These are phyloP conservation scores for Thryonomys swinderianus DNA, from an alignment of 2,113 vertebrate species.

Conservation along the genomic window DNA sequence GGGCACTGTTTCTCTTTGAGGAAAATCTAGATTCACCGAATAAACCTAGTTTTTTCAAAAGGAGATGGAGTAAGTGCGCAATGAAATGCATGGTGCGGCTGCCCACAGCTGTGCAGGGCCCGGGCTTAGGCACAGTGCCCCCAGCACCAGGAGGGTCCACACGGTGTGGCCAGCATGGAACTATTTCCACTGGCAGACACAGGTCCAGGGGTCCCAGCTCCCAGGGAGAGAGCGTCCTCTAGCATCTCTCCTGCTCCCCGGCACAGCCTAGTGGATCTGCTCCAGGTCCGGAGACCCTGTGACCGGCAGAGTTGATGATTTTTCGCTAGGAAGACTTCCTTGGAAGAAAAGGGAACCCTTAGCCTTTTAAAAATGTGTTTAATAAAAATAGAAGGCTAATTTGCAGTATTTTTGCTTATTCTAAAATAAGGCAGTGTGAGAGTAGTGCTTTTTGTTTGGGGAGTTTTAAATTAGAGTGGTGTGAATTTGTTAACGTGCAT, in stretches of 20 bases:
- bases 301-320: constrained; percentile 11
- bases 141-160: background rate
- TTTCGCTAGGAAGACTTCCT: constrained; percentile 58
- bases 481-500: background rate
- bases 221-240: background rate
- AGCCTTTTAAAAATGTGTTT: constrained; percentile 45
- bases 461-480: constrained; percentile 12
- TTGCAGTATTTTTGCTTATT: constrained; percentile 2
- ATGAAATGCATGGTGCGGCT: background rate
- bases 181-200: background rate
- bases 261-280: background rate
- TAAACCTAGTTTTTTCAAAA: background rate
- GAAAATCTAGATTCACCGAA: background rate
- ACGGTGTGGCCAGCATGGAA: background rate
- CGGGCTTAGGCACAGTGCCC: rapidly evolving
- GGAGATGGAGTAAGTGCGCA: background rate
- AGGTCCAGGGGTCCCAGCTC: background rate
- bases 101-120: background rate
- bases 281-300: constrained; percentile 51
- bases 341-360: constrained; percentile 52
- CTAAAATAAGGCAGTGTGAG: constrained; percentile 45
- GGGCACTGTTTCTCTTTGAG: background rate
- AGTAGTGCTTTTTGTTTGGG: background rate
- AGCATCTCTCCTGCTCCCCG: background rate
- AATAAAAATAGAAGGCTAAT: background rate